A percentile compares a stretch with the other conserved stretches of the same genome.
Evolutionary conservation across 2,113 vertebrate species (phyloP).

Genomic region (Pachypanchax playfairii): DNA sequence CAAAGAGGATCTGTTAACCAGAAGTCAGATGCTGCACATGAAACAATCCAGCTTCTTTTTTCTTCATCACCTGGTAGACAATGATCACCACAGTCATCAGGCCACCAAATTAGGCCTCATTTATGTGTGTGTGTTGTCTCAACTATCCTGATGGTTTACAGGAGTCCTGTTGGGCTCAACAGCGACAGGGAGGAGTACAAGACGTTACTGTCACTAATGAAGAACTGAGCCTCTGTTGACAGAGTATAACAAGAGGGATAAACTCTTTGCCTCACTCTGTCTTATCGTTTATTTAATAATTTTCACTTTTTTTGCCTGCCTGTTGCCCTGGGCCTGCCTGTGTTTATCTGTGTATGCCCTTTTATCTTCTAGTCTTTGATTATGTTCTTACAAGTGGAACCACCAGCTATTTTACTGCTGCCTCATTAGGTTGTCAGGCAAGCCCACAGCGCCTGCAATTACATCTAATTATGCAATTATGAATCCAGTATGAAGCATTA

Average conservation of each 20-base stretch:
- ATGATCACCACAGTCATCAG: conserved; percentile 55
- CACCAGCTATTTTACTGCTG: conserved; percentile 54
- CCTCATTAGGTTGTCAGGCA: conserved; percentile 67
- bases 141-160: conserved; percentile 20
- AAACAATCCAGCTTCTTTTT: conserved; percentile 25
- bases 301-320: conserved; percentile 20
- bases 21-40: conserved; percentile 38
- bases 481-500: conserved; percentile 53
- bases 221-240: conserved; percentile 40
- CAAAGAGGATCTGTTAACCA: conserved; percentile 37
- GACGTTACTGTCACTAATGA: conserved; percentile 4
- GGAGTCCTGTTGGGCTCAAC: conserved; percentile 26
- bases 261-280: conserved; percentile 26
- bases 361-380: conserved; percentile 68
- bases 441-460: conserved; percentile 66
- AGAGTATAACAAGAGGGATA: conserved; percentile 38
- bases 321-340: conserved; percentile 26
- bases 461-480: conserved; percentile 71
- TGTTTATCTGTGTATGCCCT: conserved; percentile 53
- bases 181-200: conserved; percentile 1
- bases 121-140: conserved; percentile 12
- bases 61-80: conserved; percentile 49
- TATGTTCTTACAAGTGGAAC: conserved; percentile 66
- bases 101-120: conserved; percentile 39
- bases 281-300: conserved; percentile 32